phyloP scores from a whole-genome alignment of 2,113 vertebrate species.

The Pollachius pollachius region DNA sequence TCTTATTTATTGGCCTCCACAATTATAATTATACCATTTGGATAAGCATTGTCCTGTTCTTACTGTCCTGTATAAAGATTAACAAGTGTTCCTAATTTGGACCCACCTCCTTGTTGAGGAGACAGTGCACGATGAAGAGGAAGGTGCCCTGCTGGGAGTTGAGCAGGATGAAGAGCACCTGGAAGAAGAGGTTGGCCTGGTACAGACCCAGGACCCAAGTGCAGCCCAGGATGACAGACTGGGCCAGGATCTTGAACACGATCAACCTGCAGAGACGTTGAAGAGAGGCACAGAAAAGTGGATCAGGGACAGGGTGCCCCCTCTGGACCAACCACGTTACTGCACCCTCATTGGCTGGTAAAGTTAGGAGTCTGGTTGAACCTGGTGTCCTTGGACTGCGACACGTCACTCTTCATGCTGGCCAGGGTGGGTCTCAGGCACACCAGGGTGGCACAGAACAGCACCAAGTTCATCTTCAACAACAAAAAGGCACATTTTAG shows the following conservation, averaged over 20 bases:
- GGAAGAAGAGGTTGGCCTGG: slow-evolving; percentile 50
- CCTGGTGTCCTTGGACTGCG: slow-evolving; percentile 64
- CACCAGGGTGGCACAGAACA: slow-evolving; percentile 63
- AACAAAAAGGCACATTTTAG: neutral
- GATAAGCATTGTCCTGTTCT: too few species aligned
- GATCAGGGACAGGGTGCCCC: too few species aligned
- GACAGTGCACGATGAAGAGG: slow-evolving; percentile 69
- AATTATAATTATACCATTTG: too few species aligned
- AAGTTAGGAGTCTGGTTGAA: neutral
- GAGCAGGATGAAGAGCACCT: slow-evolving; percentile 58
- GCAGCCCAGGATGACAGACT: slow-evolving; percentile 67
- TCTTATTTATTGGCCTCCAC: too few species aligned
- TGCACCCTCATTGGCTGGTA: neutral
- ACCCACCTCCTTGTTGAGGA: slow-evolving; percentile 69
- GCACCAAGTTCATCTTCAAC: slow-evolving; percentile 49
- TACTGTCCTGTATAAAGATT: neutral
- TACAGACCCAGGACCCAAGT: slow-evolving; percentile 67
- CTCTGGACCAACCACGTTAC: too few species aligned
- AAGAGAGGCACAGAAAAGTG: neutral
- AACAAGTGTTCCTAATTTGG: neutral
- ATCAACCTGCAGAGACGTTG: slow-evolving; percentile 45
- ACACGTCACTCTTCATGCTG: slow-evolving; percentile 57
- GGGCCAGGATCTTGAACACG: slow-evolving; percentile 66
- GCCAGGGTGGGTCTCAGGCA: slow-evolving; percentile 52
- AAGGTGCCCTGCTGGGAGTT: slow-evolving; percentile 73